These are phyloP conservation scores for Orthosia gothica DNA, from an alignment of 2,888 invertebrate species.

Conservation along the genomic window DNA sequence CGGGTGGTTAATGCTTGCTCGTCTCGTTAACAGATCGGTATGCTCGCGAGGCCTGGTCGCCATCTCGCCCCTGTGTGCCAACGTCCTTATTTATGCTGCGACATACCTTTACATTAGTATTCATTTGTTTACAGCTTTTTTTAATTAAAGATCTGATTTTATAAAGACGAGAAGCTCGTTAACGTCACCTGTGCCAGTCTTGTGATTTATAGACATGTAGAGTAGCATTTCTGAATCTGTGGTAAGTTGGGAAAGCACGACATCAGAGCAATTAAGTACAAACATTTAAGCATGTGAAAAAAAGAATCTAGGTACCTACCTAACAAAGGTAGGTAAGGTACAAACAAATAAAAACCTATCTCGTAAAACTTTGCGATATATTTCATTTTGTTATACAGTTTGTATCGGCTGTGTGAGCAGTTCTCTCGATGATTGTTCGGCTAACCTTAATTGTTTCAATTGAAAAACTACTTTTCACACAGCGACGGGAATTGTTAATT, in stretches of 20 bases:
- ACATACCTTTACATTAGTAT: constrained; percentile 73
- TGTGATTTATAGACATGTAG: constrained; percentile 37
- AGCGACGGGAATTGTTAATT: constrained; percentile 82
- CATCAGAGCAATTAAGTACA: no score
- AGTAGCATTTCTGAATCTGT: constrained; percentile 12
- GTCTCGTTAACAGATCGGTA: constrained; percentile 65
- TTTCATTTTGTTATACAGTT: not conserved
- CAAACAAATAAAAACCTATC: no score
- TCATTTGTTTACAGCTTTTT: constrained; percentile 82
- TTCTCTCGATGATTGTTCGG: constrained; percentile 69
- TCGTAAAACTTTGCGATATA: not conserved
- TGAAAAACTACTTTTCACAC: constrained; percentile 86
- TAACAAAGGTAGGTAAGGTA: no score
- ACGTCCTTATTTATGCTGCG: constrained; percentile 55
- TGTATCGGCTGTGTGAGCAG: constrained; percentile 33
- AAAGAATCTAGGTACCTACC: no score
- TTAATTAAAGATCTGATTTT: constrained; percentile 80
- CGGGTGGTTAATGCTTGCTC: constrained; percentile 76
- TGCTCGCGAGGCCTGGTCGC: constrained; percentile 34
- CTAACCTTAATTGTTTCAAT: constrained; percentile 90
- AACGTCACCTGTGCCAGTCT: constrained; percentile 70
- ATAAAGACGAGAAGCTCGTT: constrained; percentile 69
- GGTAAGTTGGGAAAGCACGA: constrained; percentile 3
- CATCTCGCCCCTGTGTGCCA: constrained; percentile 31
- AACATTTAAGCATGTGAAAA: no score